Evolutionary conservation across 2,888 invertebrate species (phyloP).

Genomic region (Melinopterus prodromus): DNA sequence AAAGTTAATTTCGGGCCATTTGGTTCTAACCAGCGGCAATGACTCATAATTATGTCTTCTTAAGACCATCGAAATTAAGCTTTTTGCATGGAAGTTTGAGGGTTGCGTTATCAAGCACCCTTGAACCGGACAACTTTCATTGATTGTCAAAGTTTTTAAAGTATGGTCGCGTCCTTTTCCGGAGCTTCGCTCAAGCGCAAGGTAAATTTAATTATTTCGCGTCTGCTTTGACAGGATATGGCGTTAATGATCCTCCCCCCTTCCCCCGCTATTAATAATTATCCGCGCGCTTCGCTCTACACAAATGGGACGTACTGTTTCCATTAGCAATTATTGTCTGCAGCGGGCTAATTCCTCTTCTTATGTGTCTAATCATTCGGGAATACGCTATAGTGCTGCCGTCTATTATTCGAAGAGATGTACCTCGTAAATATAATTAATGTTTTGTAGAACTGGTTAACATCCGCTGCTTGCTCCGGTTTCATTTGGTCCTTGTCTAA

Average conservation of each 20-base stretch:
- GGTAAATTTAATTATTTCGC: background rate
- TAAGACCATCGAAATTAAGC: background rate
- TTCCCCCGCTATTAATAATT: too few species aligned
- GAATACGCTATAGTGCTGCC: too few species aligned
- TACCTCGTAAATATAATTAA: too few species aligned
- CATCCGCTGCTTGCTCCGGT: too few species aligned
- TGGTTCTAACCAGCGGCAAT: background rate
- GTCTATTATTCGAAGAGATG: too few species aligned
- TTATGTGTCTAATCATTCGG: too few species aligned
- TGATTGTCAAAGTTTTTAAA: constrained; percentile 4
- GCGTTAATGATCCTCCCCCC: background rate
- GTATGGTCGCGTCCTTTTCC: background rate
- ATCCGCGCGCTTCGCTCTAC: too few species aligned
- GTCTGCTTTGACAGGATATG: background rate
- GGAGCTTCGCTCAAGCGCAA: background rate
- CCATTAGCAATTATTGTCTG: too few species aligned
- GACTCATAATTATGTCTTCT: background rate
- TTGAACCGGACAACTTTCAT: background rate
- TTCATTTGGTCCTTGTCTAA: too few species aligned
- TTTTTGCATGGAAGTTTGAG: background rate
- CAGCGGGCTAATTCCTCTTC: too few species aligned
- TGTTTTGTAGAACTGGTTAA: too few species aligned
- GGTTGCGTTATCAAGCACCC: background rate
- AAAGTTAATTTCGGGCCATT: background rate
- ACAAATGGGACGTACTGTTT: too few species aligned